Evolutionary conservation across 2,113 vertebrate genomes (phyloP), one percentile per base, ranked within the genome.

Genomic region (Excalfactoria chinensis): DNA sequence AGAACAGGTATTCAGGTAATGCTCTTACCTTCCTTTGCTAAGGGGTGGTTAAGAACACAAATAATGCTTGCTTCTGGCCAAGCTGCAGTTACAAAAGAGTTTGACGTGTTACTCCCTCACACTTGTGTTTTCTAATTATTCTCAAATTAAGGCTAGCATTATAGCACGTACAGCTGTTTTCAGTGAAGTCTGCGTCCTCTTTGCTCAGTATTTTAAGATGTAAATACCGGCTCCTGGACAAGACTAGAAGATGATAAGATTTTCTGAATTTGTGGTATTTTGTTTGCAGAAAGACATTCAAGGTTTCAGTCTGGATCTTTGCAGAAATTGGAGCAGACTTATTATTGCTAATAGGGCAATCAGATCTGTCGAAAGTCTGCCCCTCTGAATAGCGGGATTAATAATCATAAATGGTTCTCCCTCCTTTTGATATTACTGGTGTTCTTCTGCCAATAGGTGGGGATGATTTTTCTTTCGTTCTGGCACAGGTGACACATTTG

Each of bases 401-500:
- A 71, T 92, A 78, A 34, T 40, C 34, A 43, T 25, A 51, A 78
- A 28, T 72, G 69, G 16, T 26, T 37, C 62, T 94, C 37, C 74
- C 62, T 90, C 49, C 51, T 75, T 72, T 44, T 70, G 75, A 23
- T 90, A 16, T 48, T 58, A 26, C 32, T 73, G 71, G 17, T 62
- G 26, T 78, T 60, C 44, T 74, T 88, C 16, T 71, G 5, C 66
- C 86, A 80, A 74, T n/a, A 87, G 63, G 41, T 82, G 71, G 62
- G 76, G 43, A 51, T 86, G 64, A 79, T 83, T 96, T 93, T 84
- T 74, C 70, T 69, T 90, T 53, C 53, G 16, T 78, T 69, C 56
- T 87, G 81, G 46, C 64, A 48, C 81, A 93, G 90, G 89, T 91
- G 84, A 78, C 74, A 49, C 0, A 0, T 60, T 71, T 86, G 72